Evolutionary conservation across 1,140 invertebrate genomes (phyloP).

Genomic region (Gerris buenoi): DNA sequence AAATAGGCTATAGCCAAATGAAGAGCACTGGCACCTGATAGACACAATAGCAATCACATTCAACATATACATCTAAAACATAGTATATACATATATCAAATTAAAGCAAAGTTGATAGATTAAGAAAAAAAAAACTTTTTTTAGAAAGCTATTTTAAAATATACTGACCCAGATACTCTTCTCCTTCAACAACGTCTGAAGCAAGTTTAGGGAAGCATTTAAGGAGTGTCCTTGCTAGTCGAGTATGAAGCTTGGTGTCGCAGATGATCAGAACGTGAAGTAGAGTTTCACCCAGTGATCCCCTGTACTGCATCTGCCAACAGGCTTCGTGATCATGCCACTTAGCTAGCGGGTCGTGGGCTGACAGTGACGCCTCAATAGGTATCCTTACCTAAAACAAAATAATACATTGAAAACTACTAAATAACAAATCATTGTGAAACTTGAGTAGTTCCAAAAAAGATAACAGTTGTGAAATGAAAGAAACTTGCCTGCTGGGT

Average conservation of each 20-base stretch:
- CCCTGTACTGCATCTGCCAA: constrained; percentile 93
- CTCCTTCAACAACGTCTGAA: constrained; percentile 88
- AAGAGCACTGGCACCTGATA: constrained; percentile 69
- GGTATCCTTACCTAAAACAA: constrained; percentile 49
- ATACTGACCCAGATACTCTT: constrained; percentile 95
- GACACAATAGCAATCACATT: too few species aligned
- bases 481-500: constrained; percentile 46
- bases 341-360: constrained; percentile 65
- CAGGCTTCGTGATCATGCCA: constrained; percentile 84
- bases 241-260: constrained; percentile 71
- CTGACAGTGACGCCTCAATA: constrained; percentile 61
- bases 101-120: too few species aligned
- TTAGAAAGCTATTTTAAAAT: too few species aligned
- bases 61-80: too few species aligned
- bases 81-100: too few species aligned
- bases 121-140: too few species aligned
- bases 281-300: constrained; percentile 83
- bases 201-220: constrained; percentile 83
- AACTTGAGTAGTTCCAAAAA: not conserved
- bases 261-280: constrained; percentile 90
- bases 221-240: constrained; percentile 72
- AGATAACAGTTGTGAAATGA: too few species aligned
- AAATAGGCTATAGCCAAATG: constrained; percentile 92
- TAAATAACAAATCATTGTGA: not conserved
- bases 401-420: too few species aligned